phyloP scores from a whole-genome alignment of 1,140 invertebrate genomes.

The Hyles euphorbiae region DNA sequence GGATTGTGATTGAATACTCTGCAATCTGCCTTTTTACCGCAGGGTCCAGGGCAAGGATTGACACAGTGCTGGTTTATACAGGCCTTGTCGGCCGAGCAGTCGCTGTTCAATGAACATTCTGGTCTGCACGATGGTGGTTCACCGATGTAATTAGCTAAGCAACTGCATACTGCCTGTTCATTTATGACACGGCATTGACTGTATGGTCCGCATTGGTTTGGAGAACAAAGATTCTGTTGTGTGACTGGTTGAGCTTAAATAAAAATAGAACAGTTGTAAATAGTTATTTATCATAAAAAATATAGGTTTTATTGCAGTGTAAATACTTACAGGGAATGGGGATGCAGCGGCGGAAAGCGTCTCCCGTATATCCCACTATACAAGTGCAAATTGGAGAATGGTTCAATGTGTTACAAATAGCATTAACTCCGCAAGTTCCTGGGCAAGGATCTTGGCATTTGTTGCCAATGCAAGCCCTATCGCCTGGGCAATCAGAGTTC shows the following conservation, averaged over 20 bases:
- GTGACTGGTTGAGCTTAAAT: conserved; percentile 69
- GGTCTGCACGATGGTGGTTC: conserved; percentile 80
- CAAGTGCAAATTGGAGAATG: conserved; percentile 81
- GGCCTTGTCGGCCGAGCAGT: conserved; percentile 77
- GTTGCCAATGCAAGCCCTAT: conserved; percentile 78
- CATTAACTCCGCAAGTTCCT: conserved; percentile 80
- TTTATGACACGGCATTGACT: conserved; percentile 78
- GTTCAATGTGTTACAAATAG: conserved; percentile 80
- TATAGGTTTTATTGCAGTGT: too few relatives aligned
- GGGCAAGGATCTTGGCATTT: conserved; percentile 83
- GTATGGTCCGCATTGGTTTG: conserved; percentile 81
- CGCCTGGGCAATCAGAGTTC: conserved; percentile 79
- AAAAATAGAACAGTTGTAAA: background rate
- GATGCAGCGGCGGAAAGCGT: conserved; percentile 78
- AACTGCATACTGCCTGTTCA: conserved; percentile 77
- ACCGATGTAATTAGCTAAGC: conserved; percentile 77
- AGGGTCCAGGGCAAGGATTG: conserved; percentile 81
- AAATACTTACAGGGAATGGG: conserved; percentile 55
- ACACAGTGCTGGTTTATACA: conserved; percentile 81
- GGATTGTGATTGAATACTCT: conserved; percentile 80
- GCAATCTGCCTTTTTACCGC: conserved; percentile 80
- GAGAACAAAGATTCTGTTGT: conserved; percentile 77
- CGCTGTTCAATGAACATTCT: conserved; percentile 79
- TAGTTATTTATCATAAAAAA: conserved; percentile 5
- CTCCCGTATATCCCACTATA: conserved; percentile 77